phyloP scores from a whole-genome alignment of 2,888 invertebrate species.

The Allophyes oxyacanthae region DNA sequence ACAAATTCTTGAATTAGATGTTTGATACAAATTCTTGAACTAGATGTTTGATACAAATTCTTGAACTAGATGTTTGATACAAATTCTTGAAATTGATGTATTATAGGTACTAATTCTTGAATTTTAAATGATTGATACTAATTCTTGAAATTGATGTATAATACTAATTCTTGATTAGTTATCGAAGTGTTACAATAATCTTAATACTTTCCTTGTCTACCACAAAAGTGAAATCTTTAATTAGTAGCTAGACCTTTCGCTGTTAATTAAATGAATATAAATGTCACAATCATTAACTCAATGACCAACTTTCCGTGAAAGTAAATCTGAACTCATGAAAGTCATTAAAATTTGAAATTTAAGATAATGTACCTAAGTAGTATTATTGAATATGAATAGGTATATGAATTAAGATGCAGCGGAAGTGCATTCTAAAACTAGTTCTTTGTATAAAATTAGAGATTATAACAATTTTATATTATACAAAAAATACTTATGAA shows the following conservation, averaged over 20 bases:
- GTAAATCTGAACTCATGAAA: slow-evolving; percentile 8
- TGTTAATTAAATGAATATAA: slow-evolving; percentile 1
- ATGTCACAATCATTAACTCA: not conserved
- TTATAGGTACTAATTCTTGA: too few species aligned
- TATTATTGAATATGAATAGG: slow-evolving; percentile 5
- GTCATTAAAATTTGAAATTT: slow-evolving; percentile 9
- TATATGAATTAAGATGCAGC: slow-evolving; percentile 7
- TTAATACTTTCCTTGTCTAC: not conserved
- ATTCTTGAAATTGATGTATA: too few species aligned
- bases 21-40: too few species aligned
- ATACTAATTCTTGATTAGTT: too few species aligned
- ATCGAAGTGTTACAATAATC: too few species aligned
- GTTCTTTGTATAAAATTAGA: not conserved
- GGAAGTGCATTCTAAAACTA: slow-evolving; percentile 14
- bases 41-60: too few species aligned
- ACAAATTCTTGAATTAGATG: too few species aligned
- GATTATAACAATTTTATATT: too few species aligned
- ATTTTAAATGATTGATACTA: too few species aligned
- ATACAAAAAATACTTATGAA: not conserved
- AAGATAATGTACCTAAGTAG: not conserved
- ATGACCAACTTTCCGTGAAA: slow-evolving; percentile 1
- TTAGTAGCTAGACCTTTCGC: not conserved
- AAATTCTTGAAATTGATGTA: too few species aligned
- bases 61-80: too few species aligned
- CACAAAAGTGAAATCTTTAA: not conserved